These are phyloP conservation scores for Pachypanchax playfairii DNA, from an alignment of 2,113 vertebrate species.

Conservation along the genomic window DNA sequence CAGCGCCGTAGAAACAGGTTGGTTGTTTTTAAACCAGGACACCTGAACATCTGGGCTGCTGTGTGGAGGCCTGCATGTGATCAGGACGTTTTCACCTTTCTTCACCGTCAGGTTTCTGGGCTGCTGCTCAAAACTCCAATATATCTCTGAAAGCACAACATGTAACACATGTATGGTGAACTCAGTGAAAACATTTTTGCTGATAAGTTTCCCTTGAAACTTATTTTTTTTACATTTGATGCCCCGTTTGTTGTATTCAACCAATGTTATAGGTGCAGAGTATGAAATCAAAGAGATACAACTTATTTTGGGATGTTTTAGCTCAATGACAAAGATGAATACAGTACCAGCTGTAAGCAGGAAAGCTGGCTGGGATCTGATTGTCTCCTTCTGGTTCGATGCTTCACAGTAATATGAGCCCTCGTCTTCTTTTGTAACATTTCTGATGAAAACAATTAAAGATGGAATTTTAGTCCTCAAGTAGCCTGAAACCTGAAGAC, in stretches of 20 bases:
- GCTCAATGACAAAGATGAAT: too few relatives aligned
- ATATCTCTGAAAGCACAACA: conserved; percentile 72
- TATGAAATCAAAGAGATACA: neutral
- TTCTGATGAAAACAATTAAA: conserved; percentile 60
- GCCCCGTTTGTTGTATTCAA: too few relatives aligned
- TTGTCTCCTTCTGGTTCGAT: conserved; percentile 61
- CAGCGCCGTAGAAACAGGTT: conserved; percentile 36
- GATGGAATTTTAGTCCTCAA: neutral
- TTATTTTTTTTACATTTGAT: too few relatives aligned
- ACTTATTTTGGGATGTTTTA: neutral
- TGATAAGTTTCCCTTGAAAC: too few relatives aligned
- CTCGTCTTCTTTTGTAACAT: conserved; percentile 73
- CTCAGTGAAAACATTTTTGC: too few relatives aligned
- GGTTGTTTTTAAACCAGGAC: conserved; percentile 79
- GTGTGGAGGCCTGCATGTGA: conserved; percentile 74
- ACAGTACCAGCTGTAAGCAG: conserved; percentile 75
- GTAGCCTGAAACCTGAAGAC: neutral
- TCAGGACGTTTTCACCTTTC: conserved; percentile 60
- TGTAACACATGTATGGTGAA: too few relatives aligned
- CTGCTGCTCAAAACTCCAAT: conserved; percentile 74
- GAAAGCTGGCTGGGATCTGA: conserved; percentile 70
- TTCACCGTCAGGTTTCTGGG: conserved; percentile 67
- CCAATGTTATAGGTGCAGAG: neutral
- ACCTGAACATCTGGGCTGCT: conserved; percentile 71
- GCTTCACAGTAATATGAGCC: conserved; percentile 80